phyloP scores from a whole-genome alignment of 53 echinoderm and acorn worm species.

The Holothuria leucospilota region DNA sequence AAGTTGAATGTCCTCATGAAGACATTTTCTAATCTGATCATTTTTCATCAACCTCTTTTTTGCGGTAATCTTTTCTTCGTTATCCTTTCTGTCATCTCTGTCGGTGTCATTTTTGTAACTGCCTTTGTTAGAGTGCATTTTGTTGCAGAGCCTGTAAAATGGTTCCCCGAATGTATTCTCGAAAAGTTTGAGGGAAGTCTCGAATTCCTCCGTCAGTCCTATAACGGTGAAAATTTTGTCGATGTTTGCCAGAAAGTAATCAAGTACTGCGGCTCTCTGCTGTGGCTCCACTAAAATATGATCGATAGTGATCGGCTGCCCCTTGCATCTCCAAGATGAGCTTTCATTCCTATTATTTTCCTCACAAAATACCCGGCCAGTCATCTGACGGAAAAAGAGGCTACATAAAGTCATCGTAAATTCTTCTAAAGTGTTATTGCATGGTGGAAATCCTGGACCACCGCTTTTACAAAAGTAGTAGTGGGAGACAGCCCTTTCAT shows the following conservation, averaged over 20 bases:
- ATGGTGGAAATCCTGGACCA: constrained; percentile 2
- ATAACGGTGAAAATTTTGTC: constrained; percentile 29
- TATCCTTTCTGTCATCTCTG: too few relatives aligned
- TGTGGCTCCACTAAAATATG: not conserved
- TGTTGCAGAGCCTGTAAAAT: not conserved
- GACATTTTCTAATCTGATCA: not conserved
- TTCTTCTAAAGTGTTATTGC: constrained; percentile 26
- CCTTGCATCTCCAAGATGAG: not conserved
- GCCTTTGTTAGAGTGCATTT: not conserved
- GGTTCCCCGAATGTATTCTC: constrained; percentile 6
- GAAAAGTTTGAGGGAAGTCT: constrained; percentile 17
- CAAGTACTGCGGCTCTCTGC: not conserved
- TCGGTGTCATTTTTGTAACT: not conserved
- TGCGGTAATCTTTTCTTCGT: not conserved
- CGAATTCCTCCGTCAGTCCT: constrained; percentile 25
- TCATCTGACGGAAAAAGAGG: constrained; percentile 38
- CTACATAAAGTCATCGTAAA: constrained; percentile 7
- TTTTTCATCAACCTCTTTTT: constrained; percentile 10
- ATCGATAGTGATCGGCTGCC: not conserved
- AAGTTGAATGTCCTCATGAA: not conserved
- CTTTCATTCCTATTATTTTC: too few relatives aligned
- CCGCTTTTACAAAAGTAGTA: constrained; percentile 42
- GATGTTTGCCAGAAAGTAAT: constrained; percentile 2
- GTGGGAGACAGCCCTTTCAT: constrained; percentile 18
- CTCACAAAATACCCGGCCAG: not conserved